Evolutionary conservation across 2,797 vertebrate species (phyloP).

Genomic region (Thalassophryne amazonica): DNA sequence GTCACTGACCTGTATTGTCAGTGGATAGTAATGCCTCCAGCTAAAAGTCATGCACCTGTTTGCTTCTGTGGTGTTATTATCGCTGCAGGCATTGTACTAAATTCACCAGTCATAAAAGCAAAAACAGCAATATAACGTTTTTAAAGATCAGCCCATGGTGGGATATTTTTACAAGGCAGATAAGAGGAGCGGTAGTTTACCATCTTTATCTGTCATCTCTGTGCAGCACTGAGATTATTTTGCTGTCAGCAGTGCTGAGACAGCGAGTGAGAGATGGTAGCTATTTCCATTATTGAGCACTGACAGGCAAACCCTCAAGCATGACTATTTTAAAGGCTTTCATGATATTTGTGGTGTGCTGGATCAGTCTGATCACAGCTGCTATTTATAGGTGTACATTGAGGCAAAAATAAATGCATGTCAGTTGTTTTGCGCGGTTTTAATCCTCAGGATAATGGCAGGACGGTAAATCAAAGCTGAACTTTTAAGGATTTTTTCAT

Average conservation of each 20-base stretch:
- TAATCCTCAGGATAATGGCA: neutral
- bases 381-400: neutral
- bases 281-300: slow-evolving; percentile 2
- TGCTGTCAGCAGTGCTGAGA: slow-evolving; percentile 6
- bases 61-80: slow-evolving; percentile 22
- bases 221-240: neutral
- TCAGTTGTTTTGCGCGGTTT: neutral
- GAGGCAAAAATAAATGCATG: slow-evolving; percentile 3
- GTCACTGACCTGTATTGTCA: slow-evolving; percentile 41
- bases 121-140: neutral
- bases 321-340: neutral
- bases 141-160: slow-evolving; percentile 1
- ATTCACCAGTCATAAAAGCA: neutral
- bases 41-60: slow-evolving; percentile 22
- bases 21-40: slow-evolving; percentile 29
- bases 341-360: neutral
- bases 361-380: neutral
- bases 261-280: neutral
- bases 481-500: neutral
- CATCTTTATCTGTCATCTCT: neutral
- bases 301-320: neutral
- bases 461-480: neutral
- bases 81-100: neutral
- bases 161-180: neutral
- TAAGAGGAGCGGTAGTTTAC: neutral